These are phyloP conservation scores for Rafetus swinhoei DNA, from an alignment of 2,113 vertebrate genomes.

Conservation along the genomic window DNA sequence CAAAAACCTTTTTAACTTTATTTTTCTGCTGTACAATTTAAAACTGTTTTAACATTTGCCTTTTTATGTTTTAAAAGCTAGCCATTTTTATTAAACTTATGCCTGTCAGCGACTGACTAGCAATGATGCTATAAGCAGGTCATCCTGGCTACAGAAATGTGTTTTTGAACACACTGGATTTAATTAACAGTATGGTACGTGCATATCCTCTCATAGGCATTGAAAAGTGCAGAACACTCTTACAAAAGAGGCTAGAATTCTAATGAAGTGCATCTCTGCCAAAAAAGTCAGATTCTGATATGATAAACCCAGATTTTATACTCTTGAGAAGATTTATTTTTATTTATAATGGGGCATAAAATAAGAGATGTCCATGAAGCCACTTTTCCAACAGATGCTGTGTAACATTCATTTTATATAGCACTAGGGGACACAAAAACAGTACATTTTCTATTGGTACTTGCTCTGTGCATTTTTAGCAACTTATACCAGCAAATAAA, in stretches of 20 bases:
- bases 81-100: slow-evolving; percentile 88
- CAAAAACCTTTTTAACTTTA: slow-evolving; percentile 88
- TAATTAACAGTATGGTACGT: slow-evolving; percentile 81
- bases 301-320: slow-evolving; percentile 86
- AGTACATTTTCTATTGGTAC: slow-evolving; percentile 86
- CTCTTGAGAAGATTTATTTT: slow-evolving; percentile 90
- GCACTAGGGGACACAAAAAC: slow-evolving; percentile 82
- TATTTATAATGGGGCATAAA: slow-evolving; percentile 87
- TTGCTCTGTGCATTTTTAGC: slow-evolving; percentile 89
- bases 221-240: slow-evolving; percentile 72
- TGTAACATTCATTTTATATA: slow-evolving; percentile 87
- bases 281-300: slow-evolving; percentile 81
- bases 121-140: slow-evolving; percentile 74
- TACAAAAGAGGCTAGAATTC: slow-evolving; percentile 72
- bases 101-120: slow-evolving; percentile 78
- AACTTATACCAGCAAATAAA: slow-evolving; percentile 89
- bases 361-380: slow-evolving; percentile 84
- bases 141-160: slow-evolving; percentile 79
- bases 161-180: slow-evolving; percentile 86
- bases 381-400: slow-evolving; percentile 87
- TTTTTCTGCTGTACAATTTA: slow-evolving; percentile 90
- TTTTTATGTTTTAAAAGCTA: slow-evolving; percentile 89
- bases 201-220: slow-evolving; percentile 74
- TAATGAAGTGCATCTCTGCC: slow-evolving; percentile 82
- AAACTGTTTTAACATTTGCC: slow-evolving; percentile 89